Percentiles rank a stretch among this genome's conserved stretches.
These are phyloP conservation scores for Clarias platycephalus DNA, from an alignment of 2,797 vertebrate genomes.

Conservation along the genomic window DNA sequence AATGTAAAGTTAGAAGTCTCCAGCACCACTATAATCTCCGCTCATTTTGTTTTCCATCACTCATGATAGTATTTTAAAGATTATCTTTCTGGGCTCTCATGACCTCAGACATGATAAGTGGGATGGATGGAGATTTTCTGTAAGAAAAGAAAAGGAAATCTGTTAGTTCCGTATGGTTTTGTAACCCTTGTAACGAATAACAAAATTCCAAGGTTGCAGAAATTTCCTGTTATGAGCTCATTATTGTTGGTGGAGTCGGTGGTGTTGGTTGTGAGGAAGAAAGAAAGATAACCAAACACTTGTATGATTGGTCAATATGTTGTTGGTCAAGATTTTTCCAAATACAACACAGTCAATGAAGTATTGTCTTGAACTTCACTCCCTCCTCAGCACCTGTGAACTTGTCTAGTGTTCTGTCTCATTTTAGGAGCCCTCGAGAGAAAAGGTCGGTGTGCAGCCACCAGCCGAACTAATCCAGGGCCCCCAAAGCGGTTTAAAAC, in stretches of 20 bases:
- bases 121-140: background rate
- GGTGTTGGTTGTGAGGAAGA: background rate
- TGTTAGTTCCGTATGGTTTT: background rate
- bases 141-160: background rate
- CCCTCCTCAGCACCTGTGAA: slow-evolving; percentile 79
- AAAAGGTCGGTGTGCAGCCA: slow-evolving; percentile 75
- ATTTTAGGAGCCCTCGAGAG: slow-evolving; percentile 71
- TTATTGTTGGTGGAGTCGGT: background rate
- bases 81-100: background rate
- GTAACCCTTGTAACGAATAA: background rate
- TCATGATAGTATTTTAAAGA: background rate
- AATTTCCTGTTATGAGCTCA: background rate
- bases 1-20: background rate
- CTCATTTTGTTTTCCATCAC: background rate
- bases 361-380: slow-evolving; percentile 36
- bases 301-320: background rate
- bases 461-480: slow-evolving; percentile 84
- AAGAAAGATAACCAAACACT: background rate
- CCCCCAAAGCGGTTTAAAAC: slow-evolving; percentile 91
- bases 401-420: slow-evolving; percentile 76
- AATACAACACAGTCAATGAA: background rate
- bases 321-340: background rate
- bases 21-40: no score
- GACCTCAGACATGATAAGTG: no score
- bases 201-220: background rate